Evolutionary conservation across 2,113 vertebrate species (phyloP).

Genomic region (Phasianus colchicus): DNA sequence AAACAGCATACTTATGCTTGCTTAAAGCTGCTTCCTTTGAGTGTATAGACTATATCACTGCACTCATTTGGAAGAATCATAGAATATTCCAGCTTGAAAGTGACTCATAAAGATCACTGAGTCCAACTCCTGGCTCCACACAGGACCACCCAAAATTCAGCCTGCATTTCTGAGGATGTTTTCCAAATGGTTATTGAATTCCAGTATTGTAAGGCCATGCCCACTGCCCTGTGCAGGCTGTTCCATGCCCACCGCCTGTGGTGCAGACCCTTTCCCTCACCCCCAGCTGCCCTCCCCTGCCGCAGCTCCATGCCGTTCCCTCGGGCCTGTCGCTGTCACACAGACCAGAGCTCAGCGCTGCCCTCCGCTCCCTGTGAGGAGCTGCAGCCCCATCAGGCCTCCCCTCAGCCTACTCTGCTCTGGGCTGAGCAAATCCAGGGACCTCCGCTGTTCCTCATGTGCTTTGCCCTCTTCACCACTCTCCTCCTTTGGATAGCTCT

Average conservation of each 20-base stretch:
- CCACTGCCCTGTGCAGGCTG: neutral
- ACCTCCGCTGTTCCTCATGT: no score
- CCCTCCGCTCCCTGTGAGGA: neutral
- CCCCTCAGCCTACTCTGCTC: no score
- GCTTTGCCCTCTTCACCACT: no score
- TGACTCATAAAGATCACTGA: neutral
- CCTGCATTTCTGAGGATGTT: neutral
- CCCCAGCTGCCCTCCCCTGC: neutral
- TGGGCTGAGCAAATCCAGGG: no score
- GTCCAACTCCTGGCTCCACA: neutral
- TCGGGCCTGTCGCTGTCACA: neutral
- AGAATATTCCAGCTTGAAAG: neutral
- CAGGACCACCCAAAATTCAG: neutral
- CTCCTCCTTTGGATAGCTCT: no score
- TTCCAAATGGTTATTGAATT: neutral
- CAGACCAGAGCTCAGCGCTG: no score
- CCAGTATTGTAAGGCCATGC: neutral
- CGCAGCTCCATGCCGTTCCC: neutral
- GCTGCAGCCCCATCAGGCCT: no score
- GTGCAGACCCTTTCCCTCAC: neutral
- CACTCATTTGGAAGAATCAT: neutral
- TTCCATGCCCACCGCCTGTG: neutral
- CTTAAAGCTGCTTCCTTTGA: neutral
- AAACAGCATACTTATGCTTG: neutral
- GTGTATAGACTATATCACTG: neutral